phyloP scores from a whole-genome alignment of 2,797 vertebrate genomes.

The Acrocephalus scirpaceus region DNA sequence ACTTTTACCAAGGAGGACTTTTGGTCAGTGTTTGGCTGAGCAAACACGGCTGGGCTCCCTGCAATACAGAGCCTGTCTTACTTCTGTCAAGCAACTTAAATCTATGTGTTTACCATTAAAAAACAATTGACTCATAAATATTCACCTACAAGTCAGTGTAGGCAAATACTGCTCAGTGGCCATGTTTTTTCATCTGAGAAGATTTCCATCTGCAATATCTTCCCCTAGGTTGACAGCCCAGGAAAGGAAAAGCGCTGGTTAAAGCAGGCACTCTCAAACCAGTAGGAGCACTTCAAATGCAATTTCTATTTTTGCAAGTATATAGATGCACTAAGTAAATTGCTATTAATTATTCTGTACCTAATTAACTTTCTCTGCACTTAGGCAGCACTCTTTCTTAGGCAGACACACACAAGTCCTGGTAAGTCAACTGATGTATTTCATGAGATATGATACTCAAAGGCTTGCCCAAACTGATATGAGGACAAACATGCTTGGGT shows the following conservation, averaged over 20 bases:
- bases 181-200: not conserved
- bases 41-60: not conserved
- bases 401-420: not conserved
- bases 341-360: slow-evolving; percentile 38
- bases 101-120: not conserved
- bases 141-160: not conserved
- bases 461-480: not conserved
- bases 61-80: not conserved
- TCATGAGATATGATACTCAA: not conserved
- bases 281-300: not conserved
- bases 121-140: not conserved
- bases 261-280: not conserved
- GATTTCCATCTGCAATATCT: not conserved
- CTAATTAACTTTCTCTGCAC: slow-evolving; percentile 9
- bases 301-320: not conserved
- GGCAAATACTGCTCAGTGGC: not conserved
- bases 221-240: not conserved
- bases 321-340: slow-evolving; percentile 19
- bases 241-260: not conserved
- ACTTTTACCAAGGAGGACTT: not conserved
- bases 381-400: not conserved
- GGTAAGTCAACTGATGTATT: not conserved
- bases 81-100: not conserved
- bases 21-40: not conserved
- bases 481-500: not conserved